phyloP scores from a whole-genome alignment of 2,113 vertebrate species.

The Mandrillus leucophaeus region DNA sequence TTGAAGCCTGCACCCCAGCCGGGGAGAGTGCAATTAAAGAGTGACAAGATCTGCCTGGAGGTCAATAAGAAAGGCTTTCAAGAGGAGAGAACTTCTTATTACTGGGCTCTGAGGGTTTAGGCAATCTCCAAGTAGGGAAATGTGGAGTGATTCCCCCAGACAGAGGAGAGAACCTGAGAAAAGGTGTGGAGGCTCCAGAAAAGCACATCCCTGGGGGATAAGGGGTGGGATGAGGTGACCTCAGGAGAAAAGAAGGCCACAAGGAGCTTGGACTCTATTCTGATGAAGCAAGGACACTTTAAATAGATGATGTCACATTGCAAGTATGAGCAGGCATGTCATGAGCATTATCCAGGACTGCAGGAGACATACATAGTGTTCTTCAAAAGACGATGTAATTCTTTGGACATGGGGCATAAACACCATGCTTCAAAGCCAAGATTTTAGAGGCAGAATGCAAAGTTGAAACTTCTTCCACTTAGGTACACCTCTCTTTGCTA shows the following conservation, averaged over 20 bases:
- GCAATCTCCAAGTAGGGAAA: neutral
- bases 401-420: neutral
- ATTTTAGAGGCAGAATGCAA: neutral
- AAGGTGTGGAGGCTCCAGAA: neutral
- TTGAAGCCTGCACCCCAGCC: neutral
- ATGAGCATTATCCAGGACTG: no score
- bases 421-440: neutral
- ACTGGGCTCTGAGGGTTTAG: neutral
- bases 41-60: neutral
- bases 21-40: neutral
- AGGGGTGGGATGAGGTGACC: neutral
- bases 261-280: neutral
- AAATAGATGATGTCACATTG: neutral
- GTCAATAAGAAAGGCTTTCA: neutral
- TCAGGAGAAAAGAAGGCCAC: neutral
- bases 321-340: neutral
- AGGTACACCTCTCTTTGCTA: neutral
- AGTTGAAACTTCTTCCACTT: neutral
- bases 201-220: neutral
- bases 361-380: neutral
- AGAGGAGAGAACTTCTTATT: neutral
- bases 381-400: neutral
- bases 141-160: neutral
- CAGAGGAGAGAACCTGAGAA: neutral
- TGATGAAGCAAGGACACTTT: neutral